A percentile compares a stretch with the other conserved stretches of the same genome.
Evolutionary conservation across 1,140 invertebrate genomes (phyloP).

Genomic region (Gonatopus flavifemur): DNA sequence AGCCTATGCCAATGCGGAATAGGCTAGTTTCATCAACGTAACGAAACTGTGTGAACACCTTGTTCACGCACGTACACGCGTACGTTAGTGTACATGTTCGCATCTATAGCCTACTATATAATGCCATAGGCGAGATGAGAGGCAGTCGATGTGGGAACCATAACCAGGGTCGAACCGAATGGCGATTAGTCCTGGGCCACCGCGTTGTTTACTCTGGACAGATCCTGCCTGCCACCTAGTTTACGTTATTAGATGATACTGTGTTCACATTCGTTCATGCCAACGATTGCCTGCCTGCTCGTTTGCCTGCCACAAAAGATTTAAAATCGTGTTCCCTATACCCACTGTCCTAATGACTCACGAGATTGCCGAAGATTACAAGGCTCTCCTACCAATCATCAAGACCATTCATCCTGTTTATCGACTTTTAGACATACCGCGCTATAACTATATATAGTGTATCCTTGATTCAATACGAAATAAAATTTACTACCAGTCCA

Average conservation of each 20-base stretch:
- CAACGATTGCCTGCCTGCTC: conserved; percentile 30
- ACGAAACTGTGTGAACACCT: too few relatives aligned
- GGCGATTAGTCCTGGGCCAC: conserved; percentile 37
- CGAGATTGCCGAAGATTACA: too few relatives aligned
- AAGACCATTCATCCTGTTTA: too few relatives aligned
- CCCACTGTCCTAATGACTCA: background rate
- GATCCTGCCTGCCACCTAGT: conserved; percentile 38
- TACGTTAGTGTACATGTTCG: conserved; percentile 21
- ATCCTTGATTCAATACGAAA: too few relatives aligned
- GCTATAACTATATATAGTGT: too few relatives aligned
- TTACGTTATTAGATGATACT: conserved; percentile 41
- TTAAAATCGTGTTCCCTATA: conserved; percentile 17
- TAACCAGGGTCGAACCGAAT: conserved; percentile 33
- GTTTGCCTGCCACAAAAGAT: conserved; percentile 26
- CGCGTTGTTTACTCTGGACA: conserved; percentile 38
- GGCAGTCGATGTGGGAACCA: conserved; percentile 39
- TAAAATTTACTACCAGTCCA: too few relatives aligned
- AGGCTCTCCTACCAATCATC: too few relatives aligned
- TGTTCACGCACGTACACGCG: conserved; percentile 16
- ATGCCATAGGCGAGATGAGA: too few relatives aligned
- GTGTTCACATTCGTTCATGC: conserved; percentile 25
- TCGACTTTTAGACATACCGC: too few relatives aligned
- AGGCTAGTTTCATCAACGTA: too few relatives aligned
- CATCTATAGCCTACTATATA: conserved; percentile 27
- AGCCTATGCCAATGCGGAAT: too few relatives aligned